A percentile compares a stretch with the other conserved stretches of the same genome.
These are phyloP conservation scores for Mythimna lalbum DNA, from an alignment of 2,888 invertebrate genomes.

Conservation along the genomic window DNA sequence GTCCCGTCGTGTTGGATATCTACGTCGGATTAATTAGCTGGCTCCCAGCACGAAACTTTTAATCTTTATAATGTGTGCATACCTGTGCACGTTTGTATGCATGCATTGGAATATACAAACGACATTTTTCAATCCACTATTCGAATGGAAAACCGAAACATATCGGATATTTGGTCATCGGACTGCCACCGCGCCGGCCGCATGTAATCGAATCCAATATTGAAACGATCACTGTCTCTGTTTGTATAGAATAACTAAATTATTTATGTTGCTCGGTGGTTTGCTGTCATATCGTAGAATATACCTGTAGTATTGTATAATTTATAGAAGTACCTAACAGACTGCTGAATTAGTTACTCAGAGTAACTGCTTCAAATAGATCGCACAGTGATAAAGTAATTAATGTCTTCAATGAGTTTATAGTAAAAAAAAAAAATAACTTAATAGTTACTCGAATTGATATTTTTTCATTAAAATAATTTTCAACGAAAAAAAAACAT, in stretches of 20 bases:
- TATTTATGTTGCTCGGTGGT: conserved; percentile 68
- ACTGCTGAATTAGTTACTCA: conserved; percentile 6
- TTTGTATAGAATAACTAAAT: conserved; percentile 75
- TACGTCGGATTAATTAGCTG: conserved; percentile 82
- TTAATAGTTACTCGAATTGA: too few species aligned
- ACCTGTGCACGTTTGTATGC: conserved; percentile 52
- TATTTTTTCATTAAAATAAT: too few species aligned
- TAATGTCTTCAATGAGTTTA: conserved; percentile 4
- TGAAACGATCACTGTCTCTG: conserved; percentile 72
- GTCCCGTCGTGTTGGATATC: conserved; percentile 75
- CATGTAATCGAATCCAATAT: conserved; percentile 82
- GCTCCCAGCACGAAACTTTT: conserved; percentile 77
- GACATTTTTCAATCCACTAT: conserved; percentile 77
- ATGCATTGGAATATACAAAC: conserved; percentile 48
- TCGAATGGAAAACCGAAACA: conserved; percentile 73
- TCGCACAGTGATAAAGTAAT: background rate
- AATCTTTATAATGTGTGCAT: conserved; percentile 78
- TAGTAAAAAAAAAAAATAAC: too few species aligned
- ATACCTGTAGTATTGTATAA: conserved; percentile 11
- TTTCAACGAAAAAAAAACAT: too few species aligned
- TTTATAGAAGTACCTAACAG: conserved; percentile 21
- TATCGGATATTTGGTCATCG: conserved; percentile 80
- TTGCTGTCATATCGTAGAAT: conserved; percentile 49
- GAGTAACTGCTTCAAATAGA: conserved; percentile 23
- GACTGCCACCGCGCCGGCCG: conserved; percentile 75